phyloP scores from a whole-genome alignment of 2,113 vertebrate genomes.

The Tragulus kanchil region DNA sequence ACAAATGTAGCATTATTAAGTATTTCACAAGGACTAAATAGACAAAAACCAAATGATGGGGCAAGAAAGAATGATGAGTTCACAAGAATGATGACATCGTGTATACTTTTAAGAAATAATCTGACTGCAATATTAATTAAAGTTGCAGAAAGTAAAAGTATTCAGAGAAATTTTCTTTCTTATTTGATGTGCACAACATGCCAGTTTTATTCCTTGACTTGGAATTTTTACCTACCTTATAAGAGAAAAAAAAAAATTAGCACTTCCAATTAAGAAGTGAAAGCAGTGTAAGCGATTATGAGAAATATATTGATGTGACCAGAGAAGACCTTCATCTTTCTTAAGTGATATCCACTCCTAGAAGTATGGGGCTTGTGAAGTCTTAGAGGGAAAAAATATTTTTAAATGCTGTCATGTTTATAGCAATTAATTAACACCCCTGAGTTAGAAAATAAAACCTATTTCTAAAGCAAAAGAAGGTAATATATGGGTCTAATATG shows the following conservation, averaged over 20 bases:
- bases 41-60: not conserved
- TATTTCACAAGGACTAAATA: not conserved
- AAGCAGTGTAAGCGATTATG: constrained; percentile 53
- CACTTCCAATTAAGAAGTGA: constrained; percentile 43
- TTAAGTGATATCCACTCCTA: not conserved
- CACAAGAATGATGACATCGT: not conserved
- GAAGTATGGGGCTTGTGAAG: constrained; percentile 52
- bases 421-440: constrained; percentile 38
- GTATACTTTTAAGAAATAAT: not conserved
- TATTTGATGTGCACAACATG: not conserved
- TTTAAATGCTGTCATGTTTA: constrained; percentile 30
- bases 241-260: constrained; percentile 22
- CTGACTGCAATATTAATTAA: not conserved
- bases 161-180: constrained; percentile 1
- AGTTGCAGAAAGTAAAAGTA: not conserved
- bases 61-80: not conserved
- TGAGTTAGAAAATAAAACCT: not conserved
- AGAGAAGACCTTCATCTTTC: not conserved
- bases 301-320: constrained; percentile 35
- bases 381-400: not conserved
- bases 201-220: constrained; percentile 59
- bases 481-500: not conserved
- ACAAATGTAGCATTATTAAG: constrained; percentile 34
- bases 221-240: not conserved
- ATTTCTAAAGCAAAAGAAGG: constrained; percentile 21